Evolutionary conservation across 2,888 invertebrate genomes (phyloP).

Genomic region (Lepidochitona cinerea): DNA sequence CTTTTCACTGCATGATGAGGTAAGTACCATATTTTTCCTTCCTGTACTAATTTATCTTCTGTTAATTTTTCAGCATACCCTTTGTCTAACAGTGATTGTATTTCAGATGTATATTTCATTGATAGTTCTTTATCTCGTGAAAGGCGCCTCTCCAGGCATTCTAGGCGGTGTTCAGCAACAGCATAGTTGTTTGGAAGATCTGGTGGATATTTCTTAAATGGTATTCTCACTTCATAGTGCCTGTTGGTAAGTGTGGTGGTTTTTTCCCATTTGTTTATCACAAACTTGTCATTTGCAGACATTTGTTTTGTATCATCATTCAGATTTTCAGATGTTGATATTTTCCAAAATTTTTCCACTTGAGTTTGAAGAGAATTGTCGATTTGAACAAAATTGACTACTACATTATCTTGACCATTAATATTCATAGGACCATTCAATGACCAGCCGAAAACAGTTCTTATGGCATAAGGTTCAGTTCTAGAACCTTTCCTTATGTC

Average conservation of each 20-base stretch:
- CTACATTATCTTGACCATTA: background rate
- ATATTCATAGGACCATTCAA: background rate
- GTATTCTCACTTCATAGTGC: background rate
- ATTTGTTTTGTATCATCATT: background rate
- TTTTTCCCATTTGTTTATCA: background rate
- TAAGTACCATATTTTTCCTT: background rate
- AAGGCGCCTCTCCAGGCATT: background rate
- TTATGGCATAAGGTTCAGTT: background rate
- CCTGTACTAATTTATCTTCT: too few species aligned
- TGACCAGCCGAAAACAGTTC: background rate
- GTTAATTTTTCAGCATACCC: constrained; percentile 1
- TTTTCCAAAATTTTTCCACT: background rate
- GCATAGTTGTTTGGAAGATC: background rate
- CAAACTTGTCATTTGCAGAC: background rate
- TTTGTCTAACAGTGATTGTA: background rate
- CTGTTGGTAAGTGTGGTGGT: background rate
- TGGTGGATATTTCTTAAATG: background rate
- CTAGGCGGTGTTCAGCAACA: background rate
- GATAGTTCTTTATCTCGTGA: background rate
- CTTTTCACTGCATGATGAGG: background rate
- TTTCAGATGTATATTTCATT: background rate
- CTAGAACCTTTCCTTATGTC: background rate
- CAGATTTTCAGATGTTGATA: background rate
- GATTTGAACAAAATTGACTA: background rate
- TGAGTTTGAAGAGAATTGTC: background rate